Evolutionary conservation across 2,888 invertebrate species (phyloP).

Genomic region (Habroteleia sp.): DNA sequence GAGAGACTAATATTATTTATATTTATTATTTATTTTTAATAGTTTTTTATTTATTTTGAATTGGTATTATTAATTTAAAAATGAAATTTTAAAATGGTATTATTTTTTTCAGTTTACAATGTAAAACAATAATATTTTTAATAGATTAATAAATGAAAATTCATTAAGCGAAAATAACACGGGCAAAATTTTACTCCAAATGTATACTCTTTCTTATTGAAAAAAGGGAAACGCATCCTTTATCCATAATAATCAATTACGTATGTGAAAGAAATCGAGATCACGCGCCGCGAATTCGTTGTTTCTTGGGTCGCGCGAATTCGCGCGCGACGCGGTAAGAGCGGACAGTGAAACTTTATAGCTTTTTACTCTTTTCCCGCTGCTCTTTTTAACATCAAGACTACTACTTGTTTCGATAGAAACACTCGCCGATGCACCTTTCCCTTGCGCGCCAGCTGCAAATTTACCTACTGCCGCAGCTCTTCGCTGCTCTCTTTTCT

Average conservation of each 20-base stretch:
- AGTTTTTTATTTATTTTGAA: no score
- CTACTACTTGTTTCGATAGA: conserved; percentile 53
- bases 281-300: conserved; percentile 31
- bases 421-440: conserved; percentile 68
- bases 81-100: no score
- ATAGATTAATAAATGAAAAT: no score
- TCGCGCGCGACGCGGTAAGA: conserved; percentile 65
- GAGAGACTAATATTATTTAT: no score
- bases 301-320: conserved; percentile 66
- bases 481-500: conserved; percentile 48
- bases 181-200: no score
- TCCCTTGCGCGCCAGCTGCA: conserved; percentile 64
- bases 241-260: conserved; percentile 53
- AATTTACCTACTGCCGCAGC: conserved; percentile 61
- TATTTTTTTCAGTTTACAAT: no score
- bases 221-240: conserved; percentile 47
- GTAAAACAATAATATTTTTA: no score
- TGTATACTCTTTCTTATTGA: conserved; percentile 33
- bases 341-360: conserved; percentile 60
- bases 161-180: no score
- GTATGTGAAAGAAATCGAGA: conserved; percentile 57
- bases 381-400: conserved; percentile 28
- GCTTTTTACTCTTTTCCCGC: conserved; percentile 35
- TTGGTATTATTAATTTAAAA: no score
- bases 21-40: no score